Conservation (phyloP, 2,797 vertebrate species). For the Cercopithecus hamlyni region DNA sequence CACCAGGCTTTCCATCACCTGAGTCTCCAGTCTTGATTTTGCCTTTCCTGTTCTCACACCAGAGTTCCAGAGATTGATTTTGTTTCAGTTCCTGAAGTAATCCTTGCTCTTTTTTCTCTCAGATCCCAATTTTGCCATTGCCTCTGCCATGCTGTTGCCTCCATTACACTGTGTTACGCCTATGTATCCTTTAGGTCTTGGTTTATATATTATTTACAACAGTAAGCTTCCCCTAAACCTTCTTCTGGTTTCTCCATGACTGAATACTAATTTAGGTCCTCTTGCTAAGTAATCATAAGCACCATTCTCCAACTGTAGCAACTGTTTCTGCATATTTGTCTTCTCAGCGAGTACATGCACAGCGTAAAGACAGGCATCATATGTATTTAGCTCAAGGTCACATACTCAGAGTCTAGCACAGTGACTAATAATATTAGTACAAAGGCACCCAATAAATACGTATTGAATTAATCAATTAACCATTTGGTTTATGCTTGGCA, state of each 20-base stretch:
- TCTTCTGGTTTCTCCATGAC: neutral
- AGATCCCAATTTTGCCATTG: neutral
- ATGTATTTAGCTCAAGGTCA: neutral
- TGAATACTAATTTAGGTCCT: neutral
- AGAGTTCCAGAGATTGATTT: neutral
- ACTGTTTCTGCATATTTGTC: neutral
- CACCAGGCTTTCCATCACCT: neutral
- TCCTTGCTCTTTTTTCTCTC: neutral
- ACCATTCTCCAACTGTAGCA: neutral
- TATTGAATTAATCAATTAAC: neutral
- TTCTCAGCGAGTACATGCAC: neutral
- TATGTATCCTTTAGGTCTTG: neutral
- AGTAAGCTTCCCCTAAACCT: neutral
- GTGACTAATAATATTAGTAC: neutral
- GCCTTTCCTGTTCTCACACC: neutral
- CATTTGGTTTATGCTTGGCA: neutral
- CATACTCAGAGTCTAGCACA: neutral
- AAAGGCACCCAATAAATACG: neutral
- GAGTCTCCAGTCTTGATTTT: neutral
- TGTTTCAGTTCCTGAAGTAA: neutral
- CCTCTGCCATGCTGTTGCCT: neutral
- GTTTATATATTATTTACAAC: neutral
- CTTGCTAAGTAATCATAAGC: neutral
- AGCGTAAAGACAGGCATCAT: neutral
- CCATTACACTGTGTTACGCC: neutral